Evolutionary conservation across 2,888 invertebrate genomes (phyloP).

Genomic region (Drosophila dives): DNA sequence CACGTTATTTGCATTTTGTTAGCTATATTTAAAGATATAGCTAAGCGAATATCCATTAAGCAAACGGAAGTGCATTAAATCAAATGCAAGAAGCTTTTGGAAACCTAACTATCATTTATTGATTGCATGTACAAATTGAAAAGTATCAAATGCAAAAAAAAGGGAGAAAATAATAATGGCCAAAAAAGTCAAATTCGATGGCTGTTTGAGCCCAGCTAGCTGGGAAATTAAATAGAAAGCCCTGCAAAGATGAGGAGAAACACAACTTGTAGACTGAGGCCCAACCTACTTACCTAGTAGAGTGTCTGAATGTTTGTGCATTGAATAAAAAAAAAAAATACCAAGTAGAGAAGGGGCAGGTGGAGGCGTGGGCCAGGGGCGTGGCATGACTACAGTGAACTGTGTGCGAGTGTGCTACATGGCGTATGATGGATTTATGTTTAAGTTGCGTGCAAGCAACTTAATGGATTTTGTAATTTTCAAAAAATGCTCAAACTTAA

Average conservation of each 20-base stretch:
- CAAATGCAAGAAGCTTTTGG: conserved; percentile 32
- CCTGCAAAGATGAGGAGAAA: conserved; percentile 41
- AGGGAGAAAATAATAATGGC: conserved; percentile 9
- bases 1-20: neutral
- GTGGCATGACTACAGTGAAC: conserved; percentile 48
- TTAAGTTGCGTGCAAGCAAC: conserved; percentile 82
- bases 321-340: conserved; percentile 77
- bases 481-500: conserved; percentile 66
- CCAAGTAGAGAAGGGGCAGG: conserved; percentile 40
- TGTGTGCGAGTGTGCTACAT: conserved; percentile 64
- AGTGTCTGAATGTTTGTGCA: conserved; percentile 80
- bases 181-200: conserved; percentile 48
- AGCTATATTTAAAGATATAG: no score
- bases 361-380: conserved; percentile 28
- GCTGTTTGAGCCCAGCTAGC: conserved; percentile 59
- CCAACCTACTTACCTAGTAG: conserved; percentile 81
- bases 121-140: conserved; percentile 60
- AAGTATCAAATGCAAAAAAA: conserved; percentile 35
- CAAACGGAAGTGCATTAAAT: conserved; percentile 57
- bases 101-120: conserved; percentile 59
- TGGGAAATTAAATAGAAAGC: conserved; percentile 80
- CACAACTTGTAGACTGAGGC: conserved; percentile 36
- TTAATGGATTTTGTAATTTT: conserved; percentile 82
- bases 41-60: conserved; percentile 38
- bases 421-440: conserved; percentile 82